A percentile compares a stretch with the other conserved stretches of the same genome.
These are phyloP conservation scores for Eleginops maclovinus DNA, from an alignment of 2,113 vertebrate species.

Conservation along the genomic window DNA sequence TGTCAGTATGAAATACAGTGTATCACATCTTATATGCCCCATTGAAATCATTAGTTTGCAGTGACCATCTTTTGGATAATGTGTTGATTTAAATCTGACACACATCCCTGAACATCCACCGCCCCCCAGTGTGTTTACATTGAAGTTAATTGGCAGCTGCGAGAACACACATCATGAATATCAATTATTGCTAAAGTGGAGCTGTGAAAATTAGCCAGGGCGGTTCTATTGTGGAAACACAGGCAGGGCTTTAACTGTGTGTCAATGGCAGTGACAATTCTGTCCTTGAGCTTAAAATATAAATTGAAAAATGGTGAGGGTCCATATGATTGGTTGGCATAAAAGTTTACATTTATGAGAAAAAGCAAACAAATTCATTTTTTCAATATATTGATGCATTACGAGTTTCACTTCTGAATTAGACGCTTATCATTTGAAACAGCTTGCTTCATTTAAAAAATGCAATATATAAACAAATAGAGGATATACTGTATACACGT, in stretches of 20 bases:
- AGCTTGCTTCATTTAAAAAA: neutral
- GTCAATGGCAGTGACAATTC: slow-evolving; percentile 55
- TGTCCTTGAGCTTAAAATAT: slow-evolving; percentile 57
- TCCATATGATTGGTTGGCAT: slow-evolving; percentile 29
- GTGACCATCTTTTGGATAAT: slow-evolving; percentile 11
- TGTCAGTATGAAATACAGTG: too few species aligned
- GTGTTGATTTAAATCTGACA: slow-evolving; percentile 49
- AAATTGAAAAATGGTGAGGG: slow-evolving; percentile 61
- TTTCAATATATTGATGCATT: neutral
- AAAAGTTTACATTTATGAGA: slow-evolving; percentile 6
- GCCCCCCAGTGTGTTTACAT: slow-evolving; percentile 45
- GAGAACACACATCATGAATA: slow-evolving; percentile 77
- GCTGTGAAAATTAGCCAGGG: slow-evolving; percentile 69
- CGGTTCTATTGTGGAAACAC: slow-evolving; percentile 70
- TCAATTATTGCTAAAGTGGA: slow-evolving; percentile 80
- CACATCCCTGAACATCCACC: slow-evolving; percentile 31
- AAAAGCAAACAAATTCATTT: slow-evolving; percentile 6
- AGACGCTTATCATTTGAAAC: slow-evolving; percentile 7
- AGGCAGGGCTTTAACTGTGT: slow-evolving; percentile 58
- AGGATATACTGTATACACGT: too few species aligned
- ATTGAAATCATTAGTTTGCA: neutral
- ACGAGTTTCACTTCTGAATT: slow-evolving; percentile 5
- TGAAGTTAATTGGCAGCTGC: slow-evolving; percentile 61
- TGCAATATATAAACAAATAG: neutral
- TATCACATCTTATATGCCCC: too few species aligned